Percentiles rank a stretch among this genome's conserved stretches.
Conservation (phyloP, 2,113 vertebrate species). For the Aythya baeri region DNA sequence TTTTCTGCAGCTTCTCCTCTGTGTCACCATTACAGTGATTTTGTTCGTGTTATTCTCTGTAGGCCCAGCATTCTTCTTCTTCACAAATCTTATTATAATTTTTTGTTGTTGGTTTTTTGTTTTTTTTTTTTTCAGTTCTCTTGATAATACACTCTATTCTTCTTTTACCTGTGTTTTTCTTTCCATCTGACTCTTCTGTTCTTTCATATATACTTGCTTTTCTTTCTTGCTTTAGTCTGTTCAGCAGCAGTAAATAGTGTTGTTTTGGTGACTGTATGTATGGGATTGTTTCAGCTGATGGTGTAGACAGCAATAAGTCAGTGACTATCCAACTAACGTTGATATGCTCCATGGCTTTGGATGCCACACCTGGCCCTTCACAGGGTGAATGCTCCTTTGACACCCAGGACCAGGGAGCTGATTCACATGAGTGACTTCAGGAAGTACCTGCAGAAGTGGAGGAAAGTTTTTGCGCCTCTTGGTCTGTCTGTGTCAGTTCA, state of each 20-base stretch:
- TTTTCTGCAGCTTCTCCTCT: not conserved
- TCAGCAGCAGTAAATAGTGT: too few species aligned
- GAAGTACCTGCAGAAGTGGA: not conserved
- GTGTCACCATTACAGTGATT: not conserved
- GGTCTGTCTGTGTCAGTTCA: not conserved
- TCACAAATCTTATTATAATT: not conserved
- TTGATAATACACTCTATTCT: not conserved
- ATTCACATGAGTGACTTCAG: not conserved
- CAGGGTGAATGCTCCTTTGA: not conserved
- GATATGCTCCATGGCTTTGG: not conserved
- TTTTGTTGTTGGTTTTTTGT: not conserved
- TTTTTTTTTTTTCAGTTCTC: not conserved
- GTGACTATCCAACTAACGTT: not conserved
- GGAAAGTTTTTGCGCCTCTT: not conserved
- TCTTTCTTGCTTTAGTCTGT: not conserved
- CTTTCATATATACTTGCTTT: not conserved
- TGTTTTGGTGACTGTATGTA: accelerated
- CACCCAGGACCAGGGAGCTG: accelerated
- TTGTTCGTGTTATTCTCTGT: not conserved
- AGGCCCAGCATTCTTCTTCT: not conserved
- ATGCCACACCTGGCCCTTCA: accelerated
- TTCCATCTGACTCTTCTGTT: not conserved
- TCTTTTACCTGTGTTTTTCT: not conserved
- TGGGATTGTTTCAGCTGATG: not conserved
- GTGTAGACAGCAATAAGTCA: not conserved